Evolutionary conservation across 2,888 invertebrate genomes (phyloP), one percentile per base, ranked within the genome.

Genomic region (Mycalesis mineus): DNA sequence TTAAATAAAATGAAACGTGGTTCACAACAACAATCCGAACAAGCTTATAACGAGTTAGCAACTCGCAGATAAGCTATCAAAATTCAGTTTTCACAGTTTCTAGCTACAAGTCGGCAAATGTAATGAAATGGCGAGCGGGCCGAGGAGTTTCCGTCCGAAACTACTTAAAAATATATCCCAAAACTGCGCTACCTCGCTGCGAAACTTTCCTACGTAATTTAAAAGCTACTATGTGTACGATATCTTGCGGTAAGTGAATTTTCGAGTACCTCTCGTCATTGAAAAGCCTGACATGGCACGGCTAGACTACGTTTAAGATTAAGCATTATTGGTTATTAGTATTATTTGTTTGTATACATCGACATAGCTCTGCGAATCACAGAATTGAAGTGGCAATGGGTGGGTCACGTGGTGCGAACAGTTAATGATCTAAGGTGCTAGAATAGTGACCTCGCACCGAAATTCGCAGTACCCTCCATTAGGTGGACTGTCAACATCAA

Each of bases 41-140:
- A 52, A 48, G 49, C 28, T 50, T 51, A 14, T 36, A 33, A 39
- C 15, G 22, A 41, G 52, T 55, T 51, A 50, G 28, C 50, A 51
- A 55, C 44, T 58, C 17, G 48, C 39, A 55, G 58, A 61, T 45
- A 57, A 57, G 54, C 58, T 59, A 62, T 62, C 61, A 62, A 59
- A 58, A 61, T 61, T 62, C 59, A 54, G 61, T 58, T 61, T 56
- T 44, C 54, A 51, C 47, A 40, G 22, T 52, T 45, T 50, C 37
- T 36, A 36, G 15, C 40, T 41, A 49, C 40, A 55, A 58, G 52
- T 53, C 53, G 15, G 22, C 45, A 59, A 55, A 47, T 50, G 53
- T 57, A 55, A 59, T 59, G 51, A 57, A 59, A 62, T 57, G 45
- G 58, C 41, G 31, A 53, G 44, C 36, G 31, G 44, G 51, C 17